Base-by-base conservation (phyloP, 2,888 invertebrate genomes). In the Monoplex corrugatus region DNA sequence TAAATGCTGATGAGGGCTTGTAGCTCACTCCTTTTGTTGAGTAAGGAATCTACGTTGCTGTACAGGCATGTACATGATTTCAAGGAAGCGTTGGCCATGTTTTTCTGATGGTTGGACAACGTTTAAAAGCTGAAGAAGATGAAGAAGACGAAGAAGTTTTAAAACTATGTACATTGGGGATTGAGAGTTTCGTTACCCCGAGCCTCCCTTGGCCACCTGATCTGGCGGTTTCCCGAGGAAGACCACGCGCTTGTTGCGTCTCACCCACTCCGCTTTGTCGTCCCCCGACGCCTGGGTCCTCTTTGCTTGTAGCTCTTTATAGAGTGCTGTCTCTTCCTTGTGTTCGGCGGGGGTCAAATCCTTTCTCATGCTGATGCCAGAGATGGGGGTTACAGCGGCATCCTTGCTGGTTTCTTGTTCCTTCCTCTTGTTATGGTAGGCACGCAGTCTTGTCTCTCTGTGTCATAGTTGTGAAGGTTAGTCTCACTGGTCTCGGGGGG, bases 251-350 rank as follows among this genome's bases (percentile, higher is more conserved):
- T 68, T 68, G 63, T 68, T 68, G 63, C 63, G n/a, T 2, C 63
- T 68, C 63, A 68, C 63, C 63, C 63, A 68, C 63, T 68, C n/a
- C 63, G 63, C 63, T 68, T 68, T 68, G 63, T 68, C 63, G 2
- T 68, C 63, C 63, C 63, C 63, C 32, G 63, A 68, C n/a, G n/a
- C 63, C 63, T 68, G 63, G 63, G 63, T 68, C 63, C 63, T 68
- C 63, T 10, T 68, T 28, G n/a, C 63, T 68, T 68, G 63, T 28
- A 68, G 63, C 63, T 68, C 63, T 28, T 28, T 68, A 28, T 68
- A 68, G 63, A 68, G 63, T 68, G 63, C 63, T 68, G 63, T 68
- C 63, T 68, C 63, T 68, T 23, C 63, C n/a, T 68, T 68, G 63
- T n/a, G 32, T 68, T 68, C n/a, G 6, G 63, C 63, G 2, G 63